Percentiles rank a stretch among this genome's conserved stretches.
Conservation (phyloP, 2,113 vertebrate species). For the Cavia porcellus region DNA sequence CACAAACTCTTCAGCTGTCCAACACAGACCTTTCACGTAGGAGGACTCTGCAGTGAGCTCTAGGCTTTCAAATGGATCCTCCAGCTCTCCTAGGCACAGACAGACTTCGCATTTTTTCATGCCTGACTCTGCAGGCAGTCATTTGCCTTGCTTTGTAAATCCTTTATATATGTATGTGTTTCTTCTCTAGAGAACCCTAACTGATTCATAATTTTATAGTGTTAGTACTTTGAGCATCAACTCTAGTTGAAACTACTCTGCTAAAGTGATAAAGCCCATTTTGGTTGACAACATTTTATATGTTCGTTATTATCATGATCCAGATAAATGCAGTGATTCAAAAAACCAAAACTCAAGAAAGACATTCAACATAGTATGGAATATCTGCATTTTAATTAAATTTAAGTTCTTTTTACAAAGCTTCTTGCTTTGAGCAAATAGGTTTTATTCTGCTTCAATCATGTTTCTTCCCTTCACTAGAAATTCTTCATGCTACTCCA, state of each 20-base stretch:
- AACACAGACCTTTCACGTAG: not conserved
- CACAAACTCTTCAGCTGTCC: not conserved
- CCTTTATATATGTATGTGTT: not conserved
- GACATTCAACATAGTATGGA: not conserved
- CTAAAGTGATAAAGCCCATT: not conserved
- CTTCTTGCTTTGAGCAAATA: not conserved
- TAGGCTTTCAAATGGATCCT: not conserved
- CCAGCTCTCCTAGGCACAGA: not conserved
- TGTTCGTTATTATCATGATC: slow-evolving; percentile 4
- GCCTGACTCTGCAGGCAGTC: not conserved
- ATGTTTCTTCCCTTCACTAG: not conserved
- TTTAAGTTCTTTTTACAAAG: not conserved
- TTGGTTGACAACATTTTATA: not conserved
- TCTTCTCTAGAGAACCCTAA: not conserved
- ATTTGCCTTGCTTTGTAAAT: not conserved
- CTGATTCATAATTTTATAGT: not conserved
- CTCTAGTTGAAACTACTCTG: not conserved
- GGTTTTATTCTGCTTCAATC: slow-evolving; percentile 16
- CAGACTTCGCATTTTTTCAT: not conserved
- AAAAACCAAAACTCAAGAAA: slow-evolving; percentile 37
- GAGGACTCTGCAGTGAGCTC: not conserved
- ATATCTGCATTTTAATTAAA: slow-evolving; percentile 37
- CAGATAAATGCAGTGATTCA: not conserved
- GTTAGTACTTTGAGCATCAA: not conserved
- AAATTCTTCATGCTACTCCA: not conserved